A percentile compares a stretch with the other conserved stretches of the same genome.
These are phyloP conservation scores for Lates japonicus DNA, from an alignment of 2,797 vertebrate species.

Conservation along the genomic window DNA sequence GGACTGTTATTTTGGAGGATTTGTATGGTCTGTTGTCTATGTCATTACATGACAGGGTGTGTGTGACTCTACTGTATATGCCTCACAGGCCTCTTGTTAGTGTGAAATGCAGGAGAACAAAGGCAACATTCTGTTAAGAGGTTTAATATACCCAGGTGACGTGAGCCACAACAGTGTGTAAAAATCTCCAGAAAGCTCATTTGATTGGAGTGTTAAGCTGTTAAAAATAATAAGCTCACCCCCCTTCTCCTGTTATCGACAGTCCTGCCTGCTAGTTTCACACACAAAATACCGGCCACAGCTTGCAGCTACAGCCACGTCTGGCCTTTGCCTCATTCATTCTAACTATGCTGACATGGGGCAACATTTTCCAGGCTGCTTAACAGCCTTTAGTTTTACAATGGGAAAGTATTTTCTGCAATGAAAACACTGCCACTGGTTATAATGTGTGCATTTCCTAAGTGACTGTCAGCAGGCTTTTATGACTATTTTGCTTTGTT, in stretches of 20 bases:
- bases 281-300: conserved; percentile 56
- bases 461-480: conserved; percentile 54
- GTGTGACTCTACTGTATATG: conserved; percentile 51
- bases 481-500: conserved; percentile 41
- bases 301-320: conserved; percentile 43
- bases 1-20: neutral
- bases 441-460: conserved; percentile 62
- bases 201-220: conserved; percentile 89
- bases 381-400: conserved; percentile 71
- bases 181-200: conserved; percentile 86
- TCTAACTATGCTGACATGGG: conserved; percentile 62
- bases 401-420: conserved; percentile 73
- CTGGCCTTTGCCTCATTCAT: conserved; percentile 66
- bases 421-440: conserved; percentile 62
- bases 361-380: conserved; percentile 74
- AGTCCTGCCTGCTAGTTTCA: conserved; percentile 47
- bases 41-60: conserved; percentile 69
- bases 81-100: conserved; percentile 76
- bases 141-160: conserved; percentile 83
- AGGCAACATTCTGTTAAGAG: conserved; percentile 86
- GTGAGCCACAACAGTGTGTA: conserved; percentile 81
- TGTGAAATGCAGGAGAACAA: conserved; percentile 86
- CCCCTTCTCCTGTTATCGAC: conserved; percentile 47
- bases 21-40: conserved; percentile 52
- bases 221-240: conserved; percentile 92